Conservation (phyloP, 2,888 invertebrate species). For the Dasysyrphus tricinctus region DNA sequence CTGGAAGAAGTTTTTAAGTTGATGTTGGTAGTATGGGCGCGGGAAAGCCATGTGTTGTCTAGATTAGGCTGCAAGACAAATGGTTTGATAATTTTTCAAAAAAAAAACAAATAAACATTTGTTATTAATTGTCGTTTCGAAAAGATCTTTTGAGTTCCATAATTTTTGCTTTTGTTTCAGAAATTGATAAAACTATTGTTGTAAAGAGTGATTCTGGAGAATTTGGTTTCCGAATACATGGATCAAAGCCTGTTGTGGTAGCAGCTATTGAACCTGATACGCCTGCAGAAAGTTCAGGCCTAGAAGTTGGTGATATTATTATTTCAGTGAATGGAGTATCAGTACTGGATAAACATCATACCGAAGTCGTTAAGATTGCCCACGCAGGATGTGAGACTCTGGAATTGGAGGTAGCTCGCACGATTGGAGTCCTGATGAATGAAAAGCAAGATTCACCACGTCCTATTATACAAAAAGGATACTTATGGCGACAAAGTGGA, state of each 20-base stretch:
- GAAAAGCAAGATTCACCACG: conserved; percentile 86
- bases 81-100: conserved; percentile 82
- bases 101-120: background rate
- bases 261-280: conserved; percentile 97
- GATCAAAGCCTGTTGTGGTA: conserved; percentile 97
- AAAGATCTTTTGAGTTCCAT: background rate
- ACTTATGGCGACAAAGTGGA: conserved; percentile 89
- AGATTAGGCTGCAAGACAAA: conserved; percentile 86
- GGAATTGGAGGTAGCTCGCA: conserved; percentile 94
- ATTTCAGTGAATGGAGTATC: conserved; percentile 95
- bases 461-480: conserved; percentile 89
- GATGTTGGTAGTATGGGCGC: conserved; percentile 93
- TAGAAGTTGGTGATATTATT: conserved; percentile 97
- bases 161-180: conserved; percentile 83
- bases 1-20: conserved; percentile 91
- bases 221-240: conserved; percentile 97
- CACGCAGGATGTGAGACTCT: conserved; percentile 94
- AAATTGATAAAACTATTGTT: conserved; percentile 93
- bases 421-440: conserved; percentile 91
- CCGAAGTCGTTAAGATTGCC: conserved; percentile 96
- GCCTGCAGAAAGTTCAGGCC: conserved; percentile 95
- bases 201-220: conserved; percentile 93
- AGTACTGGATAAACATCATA: conserved; percentile 96
- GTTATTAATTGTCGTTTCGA: background rate
- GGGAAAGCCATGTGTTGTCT: conserved; percentile 89